Evolutionary conservation across 2,888 invertebrate genomes (phyloP), one percentile per base, ranked within the genome.

Genomic region (Nymphalis polychloros): DNA sequence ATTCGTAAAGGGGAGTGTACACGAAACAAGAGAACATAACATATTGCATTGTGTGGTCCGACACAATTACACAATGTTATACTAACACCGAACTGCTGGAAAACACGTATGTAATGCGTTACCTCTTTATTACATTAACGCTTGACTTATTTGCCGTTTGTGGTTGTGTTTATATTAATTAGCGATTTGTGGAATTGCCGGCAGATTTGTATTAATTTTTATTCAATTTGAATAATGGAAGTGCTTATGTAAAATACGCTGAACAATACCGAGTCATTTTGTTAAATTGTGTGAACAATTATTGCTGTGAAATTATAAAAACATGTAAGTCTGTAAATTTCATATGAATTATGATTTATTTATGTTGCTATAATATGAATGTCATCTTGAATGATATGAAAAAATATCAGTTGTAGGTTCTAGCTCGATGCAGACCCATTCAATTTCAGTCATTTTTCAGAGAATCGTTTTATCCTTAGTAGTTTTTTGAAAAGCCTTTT

Each of bases 1-100:
- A 41, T 64, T 62, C 47, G 61, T 19, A 62, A 47, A 60, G 47
- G 27, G 57, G 46, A 63, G 62, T 48, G 41, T 55, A 17, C 31
- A 50, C 57, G 68, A 69, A 69, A 68, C 41, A 59, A 59, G 48
- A 62, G 62, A 69, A 63, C 65, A 63, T 52, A 57, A 31, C 23
- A 49, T 67, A 59, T 59, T 67, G 57, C 57, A 48, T 59, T 59
- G 57, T 62, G 61, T 52, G 62, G 65, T 65, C 35, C 46, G 60
- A 47, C 48, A 52, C 49, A 31, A 59, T 70, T 49, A 53, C 59
- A 59, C 61, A 59, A 59, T 69, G 62, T 65, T 52, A 13, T 67
- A 50, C 53, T 68, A 60, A 50, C 6, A 49, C 20, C 27, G 50
- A n/a, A 35, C 35, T 53, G 59, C 6, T 59, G 19, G 49, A 52